Evolutionary conservation across 2,113 vertebrate genomes (phyloP).

Genomic region (Lagopus leucura): DNA sequence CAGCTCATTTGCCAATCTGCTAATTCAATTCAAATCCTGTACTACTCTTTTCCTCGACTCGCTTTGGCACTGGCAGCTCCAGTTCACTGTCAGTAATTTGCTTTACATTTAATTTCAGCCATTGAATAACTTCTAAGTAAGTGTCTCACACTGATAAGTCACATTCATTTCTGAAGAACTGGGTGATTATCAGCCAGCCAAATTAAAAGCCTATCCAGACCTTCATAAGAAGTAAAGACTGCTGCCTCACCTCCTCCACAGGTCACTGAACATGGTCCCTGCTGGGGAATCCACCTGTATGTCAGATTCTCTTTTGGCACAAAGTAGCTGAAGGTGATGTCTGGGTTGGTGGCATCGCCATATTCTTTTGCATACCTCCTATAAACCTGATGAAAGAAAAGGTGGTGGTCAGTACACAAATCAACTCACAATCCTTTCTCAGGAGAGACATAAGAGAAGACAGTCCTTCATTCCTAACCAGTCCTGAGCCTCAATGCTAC

Average conservation of each 20-base stretch:
- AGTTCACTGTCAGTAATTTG: not conserved
- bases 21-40: not conserved
- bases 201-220: not conserved
- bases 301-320: constrained; percentile 56
- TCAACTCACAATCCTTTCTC: not conserved
- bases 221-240: not conserved
- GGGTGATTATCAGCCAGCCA: not conserved
- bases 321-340: constrained; percentile 89
- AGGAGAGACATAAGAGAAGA: not conserved
- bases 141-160: not conserved
- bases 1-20: not conserved
- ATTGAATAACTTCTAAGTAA: not conserved
- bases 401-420: not conserved
- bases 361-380: constrained; percentile 88
- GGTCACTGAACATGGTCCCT: constrained; percentile 85
- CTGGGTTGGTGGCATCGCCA: constrained; percentile 84
- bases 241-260: constrained; percentile 88
- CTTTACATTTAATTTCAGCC: not conserved
- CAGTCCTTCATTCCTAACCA: not conserved
- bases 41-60: not conserved
- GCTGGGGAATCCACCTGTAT: constrained; percentile 76
- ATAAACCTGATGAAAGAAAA: constrained; percentile 82
- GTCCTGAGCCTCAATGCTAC: not conserved
- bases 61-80: not conserved
- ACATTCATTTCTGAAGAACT: not conserved